phyloP scores from a whole-genome alignment of 2,888 invertebrate species.

The Parnassius mnemosyne region DNA sequence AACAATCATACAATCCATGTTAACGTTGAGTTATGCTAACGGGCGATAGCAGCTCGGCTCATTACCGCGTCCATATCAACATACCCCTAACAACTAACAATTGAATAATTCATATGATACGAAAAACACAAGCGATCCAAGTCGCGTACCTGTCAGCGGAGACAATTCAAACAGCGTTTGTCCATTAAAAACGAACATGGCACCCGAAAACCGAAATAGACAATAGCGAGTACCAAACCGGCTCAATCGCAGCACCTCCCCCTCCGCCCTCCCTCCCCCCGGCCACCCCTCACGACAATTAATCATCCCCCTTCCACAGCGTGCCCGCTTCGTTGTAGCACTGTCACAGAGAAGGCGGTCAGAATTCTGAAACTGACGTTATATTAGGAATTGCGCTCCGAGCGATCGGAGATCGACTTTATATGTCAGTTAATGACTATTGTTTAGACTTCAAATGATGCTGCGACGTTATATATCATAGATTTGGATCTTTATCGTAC shows the following conservation, averaged over 20 bases:
- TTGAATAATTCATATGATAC: constrained; percentile 19
- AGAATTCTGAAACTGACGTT: constrained; percentile 16
- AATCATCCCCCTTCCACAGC: constrained; percentile 51
- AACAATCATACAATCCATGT: no score
- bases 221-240: constrained; percentile 19
- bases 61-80: background rate
- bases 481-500: no score
- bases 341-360: constrained; percentile 38
- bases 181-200: constrained; percentile 27
- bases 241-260: constrained; percentile 20
- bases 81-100: constrained; percentile 11
- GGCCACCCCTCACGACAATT: constrained; percentile 44
- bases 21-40: no score
- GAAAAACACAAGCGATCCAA: constrained; percentile 9
- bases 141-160: constrained; percentile 19
- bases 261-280: constrained; percentile 22
- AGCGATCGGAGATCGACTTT: constrained; percentile 15
- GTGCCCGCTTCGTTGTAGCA: constrained; percentile 31
- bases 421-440: constrained; percentile 6
- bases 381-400: constrained; percentile 3
- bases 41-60: background rate
- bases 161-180: constrained; percentile 25
- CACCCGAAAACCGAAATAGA: constrained; percentile 22
- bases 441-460: background rate
- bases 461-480: no score